A percentile compares a stretch with the other conserved stretches of the same genome.
Evolutionary conservation across 2,113 vertebrate genomes (phyloP).

Genomic region (Peucedramus taeniatus): DNA sequence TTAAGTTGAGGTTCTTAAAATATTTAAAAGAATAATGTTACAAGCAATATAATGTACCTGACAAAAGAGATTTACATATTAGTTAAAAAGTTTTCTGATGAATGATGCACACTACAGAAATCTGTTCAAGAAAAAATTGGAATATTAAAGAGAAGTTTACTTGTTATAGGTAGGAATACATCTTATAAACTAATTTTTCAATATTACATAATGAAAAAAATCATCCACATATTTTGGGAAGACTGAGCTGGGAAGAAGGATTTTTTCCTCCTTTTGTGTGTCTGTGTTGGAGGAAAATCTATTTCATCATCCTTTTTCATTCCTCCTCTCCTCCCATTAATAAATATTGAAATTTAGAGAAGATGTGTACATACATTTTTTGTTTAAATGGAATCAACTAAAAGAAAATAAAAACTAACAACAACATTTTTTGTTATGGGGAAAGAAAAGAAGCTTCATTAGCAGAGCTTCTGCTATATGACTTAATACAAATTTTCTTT

Average conservation of each 20-base stretch:
- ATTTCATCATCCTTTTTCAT: neutral
- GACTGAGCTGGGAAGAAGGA: neutral
- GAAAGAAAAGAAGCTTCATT: neutral
- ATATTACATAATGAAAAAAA: neutral
- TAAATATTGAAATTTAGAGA: neutral
- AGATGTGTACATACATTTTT: neutral
- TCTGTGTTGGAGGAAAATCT: neutral
- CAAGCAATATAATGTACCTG: neutral
- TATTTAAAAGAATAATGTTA: neutral
- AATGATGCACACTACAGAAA: neutral
- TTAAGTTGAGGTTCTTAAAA: neutral
- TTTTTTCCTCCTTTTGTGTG: neutral
- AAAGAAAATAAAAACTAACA: neutral
- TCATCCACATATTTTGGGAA: neutral
- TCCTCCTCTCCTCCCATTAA: accelerated
- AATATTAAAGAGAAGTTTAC: neutral
- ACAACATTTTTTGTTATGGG: neutral
- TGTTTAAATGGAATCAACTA: neutral
- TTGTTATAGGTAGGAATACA: neutral
- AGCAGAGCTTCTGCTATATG: neutral
- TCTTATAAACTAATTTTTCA: neutral
- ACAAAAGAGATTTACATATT: neutral
- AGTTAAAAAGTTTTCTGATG: neutral
- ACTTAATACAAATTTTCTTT: neutral
- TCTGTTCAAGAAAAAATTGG: neutral